A percentile compares a stretch with the other conserved stretches of the same genome.
phyloP scores from a whole-genome alignment of 2,113 vertebrate species.

The Gymnorhina tibicen region DNA sequence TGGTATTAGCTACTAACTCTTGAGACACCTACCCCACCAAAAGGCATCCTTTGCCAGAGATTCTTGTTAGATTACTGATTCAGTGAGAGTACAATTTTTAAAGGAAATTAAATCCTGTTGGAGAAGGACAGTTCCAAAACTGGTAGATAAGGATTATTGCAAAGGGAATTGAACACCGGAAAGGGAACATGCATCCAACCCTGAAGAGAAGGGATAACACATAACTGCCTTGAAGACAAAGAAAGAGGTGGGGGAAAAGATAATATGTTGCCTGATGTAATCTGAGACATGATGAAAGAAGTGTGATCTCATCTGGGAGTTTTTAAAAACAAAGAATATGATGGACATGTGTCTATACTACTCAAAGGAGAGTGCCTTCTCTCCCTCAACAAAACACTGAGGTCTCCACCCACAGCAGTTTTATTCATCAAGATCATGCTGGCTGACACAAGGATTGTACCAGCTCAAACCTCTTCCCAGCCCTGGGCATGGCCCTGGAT shows the following conservation, averaged over 20 bases:
- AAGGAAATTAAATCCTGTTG: conserved; percentile 6
- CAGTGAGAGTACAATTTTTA: not conserved
- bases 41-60: not conserved
- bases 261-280: not conserved
- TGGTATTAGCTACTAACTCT: not conserved
- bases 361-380: not conserved
- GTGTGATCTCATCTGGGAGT: not conserved
- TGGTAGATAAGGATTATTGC: not conserved
- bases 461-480: not conserved
- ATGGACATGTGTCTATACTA: not conserved
- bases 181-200: not conserved
- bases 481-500: not conserved
- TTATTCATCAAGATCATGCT: not conserved
- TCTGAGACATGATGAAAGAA: not conserved
- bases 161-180: not conserved
- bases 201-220: not conserved
- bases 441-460: not conserved
- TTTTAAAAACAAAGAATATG: not conserved
- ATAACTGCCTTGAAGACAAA: not conserved
- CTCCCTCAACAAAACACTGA: not conserved
- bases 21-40: not conserved
- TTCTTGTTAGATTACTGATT: not conserved
- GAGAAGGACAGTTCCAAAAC: not conserved
- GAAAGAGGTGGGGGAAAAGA: not conserved
- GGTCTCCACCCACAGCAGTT: not conserved